Evolutionary conservation across 2,888 invertebrate species (phyloP), one percentile per base, ranked within the genome.

Genomic region (Cistogaster globosa): DNA sequence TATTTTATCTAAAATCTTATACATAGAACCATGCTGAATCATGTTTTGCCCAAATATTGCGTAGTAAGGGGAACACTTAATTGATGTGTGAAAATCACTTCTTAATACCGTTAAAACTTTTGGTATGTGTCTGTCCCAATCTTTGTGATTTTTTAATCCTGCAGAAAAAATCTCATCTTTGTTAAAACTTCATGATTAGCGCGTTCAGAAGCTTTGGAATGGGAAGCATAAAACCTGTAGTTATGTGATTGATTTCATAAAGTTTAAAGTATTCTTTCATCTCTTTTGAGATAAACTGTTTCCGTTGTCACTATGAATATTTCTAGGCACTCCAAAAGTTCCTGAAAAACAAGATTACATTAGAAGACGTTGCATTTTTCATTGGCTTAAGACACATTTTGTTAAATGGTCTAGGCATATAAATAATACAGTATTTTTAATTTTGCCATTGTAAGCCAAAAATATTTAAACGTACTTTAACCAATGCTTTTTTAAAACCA

Each of bases 41-140:
- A 57, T 57, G 12, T 57, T 57, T 57, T 57, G 57, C 14, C 26
- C 11, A 26, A 57, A 57, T 12, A 26, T 22, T 5, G 26, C 57
- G 12, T 22, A 57, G 26, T 57, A 57, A 3, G 57, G 57, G 12
- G 57, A 57, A 57, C 57, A 57, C 22, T 57, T 22, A 9, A 57
- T 20, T 26, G 57, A 57, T 11, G 57, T 57, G 26, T 57, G 57
- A 26, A 22, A 57, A 14, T 57, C 57, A 57, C 57, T 57, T 11
- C 57, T 57, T 22, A 57, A 26, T 26, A 57, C 22, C 14, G 22
- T 26, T 26, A 57, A 22, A 26, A 26, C 26, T 26, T 26, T 26
- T 26, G 26, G 26, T 26, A 26, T 26, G 26, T 26, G 26, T 26
- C 4, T 26, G 26, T 26, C 26, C 26, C 26, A 26, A 4, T 1